Percentiles rank a stretch among this genome's conserved stretches.
Conservation (phyloP, 2,113 vertebrate genomes). For the Irena cyanogastra region DNA sequence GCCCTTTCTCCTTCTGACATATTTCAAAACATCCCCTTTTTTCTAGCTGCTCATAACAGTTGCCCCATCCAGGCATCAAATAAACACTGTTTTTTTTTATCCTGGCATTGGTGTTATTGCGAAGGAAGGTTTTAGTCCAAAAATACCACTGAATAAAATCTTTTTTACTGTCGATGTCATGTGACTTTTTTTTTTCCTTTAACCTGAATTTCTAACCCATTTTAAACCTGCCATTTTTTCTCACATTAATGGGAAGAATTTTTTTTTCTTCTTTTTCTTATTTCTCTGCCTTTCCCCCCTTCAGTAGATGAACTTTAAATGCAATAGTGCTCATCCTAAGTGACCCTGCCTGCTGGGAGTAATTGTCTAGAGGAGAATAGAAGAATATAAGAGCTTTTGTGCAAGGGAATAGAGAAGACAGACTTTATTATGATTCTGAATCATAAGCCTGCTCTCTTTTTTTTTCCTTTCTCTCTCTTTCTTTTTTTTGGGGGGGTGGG, state of each 20-base stretch:
- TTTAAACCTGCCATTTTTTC: slow-evolving; percentile 46
- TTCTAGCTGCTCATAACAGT: background rate
- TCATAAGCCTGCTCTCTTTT: background rate
- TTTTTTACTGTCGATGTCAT: background rate
- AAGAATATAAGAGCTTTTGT: slow-evolving; percentile 68
- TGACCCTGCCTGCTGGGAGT: slow-evolving; percentile 68
- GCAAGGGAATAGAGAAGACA: slow-evolving; percentile 68
- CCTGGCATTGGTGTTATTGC: background rate
- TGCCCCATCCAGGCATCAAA: background rate
- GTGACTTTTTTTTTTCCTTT: background rate
- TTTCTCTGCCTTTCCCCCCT: slow-evolving; percentile 8
- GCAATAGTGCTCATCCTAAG: slow-evolving; percentile 57
- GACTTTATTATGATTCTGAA: slow-evolving; percentile 67
- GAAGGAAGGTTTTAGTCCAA: slow-evolving; percentile 26
- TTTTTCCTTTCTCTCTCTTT: background rate
- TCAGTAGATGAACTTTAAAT: slow-evolving; percentile 65
- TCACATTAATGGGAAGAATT: slow-evolving; percentile 21
- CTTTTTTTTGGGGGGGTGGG: background rate
- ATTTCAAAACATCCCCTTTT: background rate
- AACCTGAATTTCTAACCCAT: slow-evolving; percentile 62
- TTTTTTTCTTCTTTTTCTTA: background rate
- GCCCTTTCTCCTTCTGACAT: background rate
- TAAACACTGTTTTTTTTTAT: background rate
- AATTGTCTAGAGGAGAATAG: slow-evolving; percentile 72
- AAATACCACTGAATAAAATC: background rate